These are phyloP conservation scores for Cylas formicarius DNA, from an alignment of 1,140 invertebrate species.

Conservation along the genomic window DNA sequence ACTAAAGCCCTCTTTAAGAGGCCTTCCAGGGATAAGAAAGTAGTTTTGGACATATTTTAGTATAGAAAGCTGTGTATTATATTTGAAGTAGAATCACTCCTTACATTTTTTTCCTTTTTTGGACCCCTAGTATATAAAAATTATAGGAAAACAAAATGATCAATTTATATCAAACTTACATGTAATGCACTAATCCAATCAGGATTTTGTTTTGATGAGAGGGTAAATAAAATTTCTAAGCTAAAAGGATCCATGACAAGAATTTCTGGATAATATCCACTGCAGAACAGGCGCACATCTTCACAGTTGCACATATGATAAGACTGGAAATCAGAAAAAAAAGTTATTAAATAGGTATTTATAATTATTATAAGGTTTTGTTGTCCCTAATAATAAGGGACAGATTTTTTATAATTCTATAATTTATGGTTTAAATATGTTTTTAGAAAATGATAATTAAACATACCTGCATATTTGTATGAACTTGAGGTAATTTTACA, in stretches of 20 bases:
- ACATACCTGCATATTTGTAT: constrained; percentile 83
- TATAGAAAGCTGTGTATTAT: not conserved
- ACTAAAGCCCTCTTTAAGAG: too few relatives aligned
- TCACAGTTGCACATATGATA: constrained; percentile 75
- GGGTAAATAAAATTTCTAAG: constrained; percentile 82
- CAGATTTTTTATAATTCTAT: too few relatives aligned
- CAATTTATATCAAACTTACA: constrained; percentile 45
- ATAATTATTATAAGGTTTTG: too few relatives aligned
- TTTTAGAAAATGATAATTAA: constrained; percentile 7
- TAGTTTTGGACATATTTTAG: too few relatives aligned
- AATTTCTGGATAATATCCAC: constrained; percentile 96
- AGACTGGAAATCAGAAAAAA: constrained; percentile 61
- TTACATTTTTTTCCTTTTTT: not conserved
- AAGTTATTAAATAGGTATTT: constrained; percentile 5
- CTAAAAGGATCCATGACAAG: constrained; percentile 95
- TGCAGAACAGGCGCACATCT: constrained; percentile 81
- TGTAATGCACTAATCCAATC: constrained; percentile 98
- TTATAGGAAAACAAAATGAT: not conserved
- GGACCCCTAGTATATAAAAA: too few relatives aligned
- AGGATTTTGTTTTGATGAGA: constrained; percentile 92
- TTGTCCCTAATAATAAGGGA: not conserved
- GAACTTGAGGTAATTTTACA: constrained; percentile 80
- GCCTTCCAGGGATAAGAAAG: not conserved
- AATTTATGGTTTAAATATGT: too few relatives aligned
- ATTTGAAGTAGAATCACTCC: not conserved